phyloP scores from a whole-genome alignment of 2,113 vertebrate genomes.

The Oreocharis arfaki region DNA sequence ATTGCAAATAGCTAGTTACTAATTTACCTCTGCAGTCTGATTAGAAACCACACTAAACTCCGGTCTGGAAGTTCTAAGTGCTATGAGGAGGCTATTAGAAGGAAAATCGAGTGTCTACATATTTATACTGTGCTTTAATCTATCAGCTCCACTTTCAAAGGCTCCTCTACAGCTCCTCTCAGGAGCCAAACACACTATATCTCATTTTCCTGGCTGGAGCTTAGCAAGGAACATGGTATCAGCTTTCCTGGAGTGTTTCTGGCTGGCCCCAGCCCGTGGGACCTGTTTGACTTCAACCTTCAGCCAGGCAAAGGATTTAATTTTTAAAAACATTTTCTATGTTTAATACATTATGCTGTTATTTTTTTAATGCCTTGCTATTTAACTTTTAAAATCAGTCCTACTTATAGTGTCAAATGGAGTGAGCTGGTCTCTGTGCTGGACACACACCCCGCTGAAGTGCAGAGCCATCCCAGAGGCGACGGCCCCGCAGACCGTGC shows the following conservation, averaged over 20 bases:
- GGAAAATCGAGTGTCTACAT: neutral
- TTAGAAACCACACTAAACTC: neutral
- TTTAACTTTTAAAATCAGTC: neutral
- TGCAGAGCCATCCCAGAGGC: constrained; percentile 95
- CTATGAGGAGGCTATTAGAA: neutral
- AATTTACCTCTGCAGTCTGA: neutral
- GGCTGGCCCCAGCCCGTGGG: neutral
- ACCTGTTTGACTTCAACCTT: neutral
- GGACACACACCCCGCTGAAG: constrained; percentile 87
- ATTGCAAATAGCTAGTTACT: neutral
- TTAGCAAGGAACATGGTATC: neutral
- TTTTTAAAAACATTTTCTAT: neutral
- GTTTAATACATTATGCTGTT: neutral
- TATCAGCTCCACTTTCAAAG: neutral
- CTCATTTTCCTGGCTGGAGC: neutral
- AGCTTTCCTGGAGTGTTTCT: neutral
- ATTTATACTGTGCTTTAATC: neutral
- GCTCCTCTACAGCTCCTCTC: neutral
- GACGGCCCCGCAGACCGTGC: constrained; percentile 91
- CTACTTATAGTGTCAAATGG: no score
- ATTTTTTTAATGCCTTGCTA: neutral
- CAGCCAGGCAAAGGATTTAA: neutral
- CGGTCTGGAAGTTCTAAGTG: fast-evolving
- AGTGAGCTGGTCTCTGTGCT: neutral
- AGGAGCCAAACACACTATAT: neutral